Evolutionary conservation across 92 coral and sea anemone genomes (phyloP).

Genomic region (Nematostella vectensis): DNA sequence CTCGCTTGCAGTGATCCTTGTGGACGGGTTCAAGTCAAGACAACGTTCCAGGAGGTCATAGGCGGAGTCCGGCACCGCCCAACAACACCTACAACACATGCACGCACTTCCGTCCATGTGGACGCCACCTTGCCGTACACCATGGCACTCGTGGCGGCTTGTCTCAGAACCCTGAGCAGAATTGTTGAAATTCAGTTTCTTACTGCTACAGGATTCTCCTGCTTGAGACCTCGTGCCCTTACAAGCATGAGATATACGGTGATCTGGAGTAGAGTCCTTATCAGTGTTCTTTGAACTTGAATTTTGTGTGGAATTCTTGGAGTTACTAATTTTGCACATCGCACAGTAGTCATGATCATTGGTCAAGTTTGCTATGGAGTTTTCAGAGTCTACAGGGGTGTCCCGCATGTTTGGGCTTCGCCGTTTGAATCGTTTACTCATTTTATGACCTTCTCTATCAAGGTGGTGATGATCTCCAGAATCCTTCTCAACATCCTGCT

Average conservation of each 20-base stretch:
- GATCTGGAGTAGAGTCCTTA: not conserved
- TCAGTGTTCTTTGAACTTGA: slow-evolving; percentile 6
- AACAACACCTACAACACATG: slow-evolving; percentile 54
- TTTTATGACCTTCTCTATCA: slow-evolving; percentile 25
- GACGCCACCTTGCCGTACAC: not conserved
- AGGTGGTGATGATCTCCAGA: too few relatives aligned
- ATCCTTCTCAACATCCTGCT: slow-evolving; percentile 1
- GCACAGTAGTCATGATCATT: not conserved
- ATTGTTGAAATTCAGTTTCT: not conserved
- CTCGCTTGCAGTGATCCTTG: slow-evolving; percentile 80
- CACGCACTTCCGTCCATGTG: slow-evolving; percentile 87
- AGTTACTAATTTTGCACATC: not conserved
- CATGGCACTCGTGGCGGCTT: not conserved
- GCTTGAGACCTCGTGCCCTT: too few relatives aligned
- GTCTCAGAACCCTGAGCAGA: not conserved
- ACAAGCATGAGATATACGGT: not conserved
- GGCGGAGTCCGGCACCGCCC: slow-evolving; percentile 66
- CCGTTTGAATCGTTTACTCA: slow-evolving; percentile 27
- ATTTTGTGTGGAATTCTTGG: not conserved
- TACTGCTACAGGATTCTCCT: not conserved
- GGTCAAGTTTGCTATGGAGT: not conserved
- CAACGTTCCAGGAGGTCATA: slow-evolving; percentile 73
- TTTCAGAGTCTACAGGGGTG: not conserved
- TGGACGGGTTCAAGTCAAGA: slow-evolving; percentile 75
- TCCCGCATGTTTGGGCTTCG: slow-evolving; percentile 10